Percentiles rank a stretch among this genome's conserved stretches.
Conservation (phyloP, 2,797 vertebrate genomes). For the Psittacula echo region DNA sequence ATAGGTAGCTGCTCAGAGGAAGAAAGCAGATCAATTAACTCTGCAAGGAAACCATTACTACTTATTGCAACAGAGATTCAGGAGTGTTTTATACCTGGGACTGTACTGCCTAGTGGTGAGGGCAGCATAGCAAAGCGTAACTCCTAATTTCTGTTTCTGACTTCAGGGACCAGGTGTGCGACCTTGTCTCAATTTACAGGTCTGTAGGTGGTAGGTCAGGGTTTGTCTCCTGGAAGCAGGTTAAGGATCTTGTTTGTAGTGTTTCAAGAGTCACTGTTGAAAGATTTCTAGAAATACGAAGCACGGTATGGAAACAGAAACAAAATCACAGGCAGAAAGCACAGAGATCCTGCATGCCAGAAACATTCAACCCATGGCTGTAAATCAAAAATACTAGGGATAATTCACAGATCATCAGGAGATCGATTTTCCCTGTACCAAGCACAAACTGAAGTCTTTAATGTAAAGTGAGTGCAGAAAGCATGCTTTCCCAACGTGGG, state of each 20-base stretch:
- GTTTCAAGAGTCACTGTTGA: fast-evolving
- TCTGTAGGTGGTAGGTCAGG: not conserved
- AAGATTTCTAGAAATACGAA: not conserved
- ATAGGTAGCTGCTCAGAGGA: not conserved
- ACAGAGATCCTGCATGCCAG: not conserved
- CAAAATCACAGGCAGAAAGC: not conserved
- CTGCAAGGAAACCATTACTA: not conserved
- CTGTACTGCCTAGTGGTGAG: not conserved
- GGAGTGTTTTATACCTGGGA: not conserved
- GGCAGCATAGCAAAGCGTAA: not conserved
- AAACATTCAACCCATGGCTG: not conserved
- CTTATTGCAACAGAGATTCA: not conserved
- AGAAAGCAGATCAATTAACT: not conserved
- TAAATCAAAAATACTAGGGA: not conserved
- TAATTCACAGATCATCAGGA: not conserved
- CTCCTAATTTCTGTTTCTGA: not conserved
- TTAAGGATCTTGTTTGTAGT: not conserved
- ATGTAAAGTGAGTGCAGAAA: not conserved
- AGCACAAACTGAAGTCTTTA: not conserved
- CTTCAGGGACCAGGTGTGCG: not conserved
- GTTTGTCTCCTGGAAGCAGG: not conserved
- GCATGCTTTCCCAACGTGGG: fast-evolving
- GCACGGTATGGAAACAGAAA: not conserved
- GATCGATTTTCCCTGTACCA: not conserved
- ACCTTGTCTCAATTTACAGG: not conserved